phyloP scores from a whole-genome alignment of 2,797 vertebrate genomes.

The Danio albolineatus region DNA sequence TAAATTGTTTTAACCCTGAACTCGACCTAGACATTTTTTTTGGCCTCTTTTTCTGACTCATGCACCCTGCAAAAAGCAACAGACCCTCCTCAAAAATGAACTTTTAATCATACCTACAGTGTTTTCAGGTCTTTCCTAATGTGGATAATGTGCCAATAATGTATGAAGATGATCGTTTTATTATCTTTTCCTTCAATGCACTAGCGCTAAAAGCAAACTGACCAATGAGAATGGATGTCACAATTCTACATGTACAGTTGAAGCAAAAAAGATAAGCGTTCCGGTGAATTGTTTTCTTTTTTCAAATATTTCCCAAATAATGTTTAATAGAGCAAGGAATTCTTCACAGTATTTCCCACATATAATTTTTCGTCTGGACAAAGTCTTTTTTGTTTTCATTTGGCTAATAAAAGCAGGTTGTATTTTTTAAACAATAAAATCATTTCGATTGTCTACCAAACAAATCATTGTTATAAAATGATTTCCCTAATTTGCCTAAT shows the following conservation, averaged over 20 bases:
- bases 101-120: background rate
- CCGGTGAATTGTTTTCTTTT: too few species aligned
- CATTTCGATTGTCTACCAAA: too few species aligned
- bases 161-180: background rate
- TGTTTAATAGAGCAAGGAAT: too few species aligned
- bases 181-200: background rate
- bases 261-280: too few species aligned
- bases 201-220: background rate
- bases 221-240: background rate
- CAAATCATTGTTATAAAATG: too few species aligned
- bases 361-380: too few species aligned
- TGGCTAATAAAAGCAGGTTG: too few species aligned
- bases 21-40: background rate
- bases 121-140: background rate
- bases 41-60: background rate
- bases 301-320: too few species aligned
- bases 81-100: background rate
- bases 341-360: too few species aligned
- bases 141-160: background rate
- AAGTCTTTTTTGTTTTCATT: too few species aligned
- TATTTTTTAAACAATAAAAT: too few species aligned
- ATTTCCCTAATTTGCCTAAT: too few species aligned
- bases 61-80: background rate
- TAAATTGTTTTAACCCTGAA: slow-evolving; percentile 13
- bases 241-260: background rate